Conservation (phyloP, 2,797 vertebrate genomes). For the Malacoraja senta region DNA sequence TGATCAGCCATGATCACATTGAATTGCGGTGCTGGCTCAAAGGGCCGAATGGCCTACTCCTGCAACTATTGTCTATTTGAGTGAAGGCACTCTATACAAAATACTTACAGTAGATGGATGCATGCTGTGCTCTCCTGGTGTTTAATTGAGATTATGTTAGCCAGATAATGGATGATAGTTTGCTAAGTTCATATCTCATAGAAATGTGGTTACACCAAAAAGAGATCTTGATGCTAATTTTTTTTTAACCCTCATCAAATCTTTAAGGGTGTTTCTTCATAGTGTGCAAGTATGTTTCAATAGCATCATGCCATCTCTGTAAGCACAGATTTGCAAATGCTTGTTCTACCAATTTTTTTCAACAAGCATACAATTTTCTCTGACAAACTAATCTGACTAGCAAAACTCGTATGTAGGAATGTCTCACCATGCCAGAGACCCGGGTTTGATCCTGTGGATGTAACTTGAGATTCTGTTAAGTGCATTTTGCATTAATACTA, state of each 20-base stretch:
- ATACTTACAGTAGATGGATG: neutral
- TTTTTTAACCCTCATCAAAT: neutral
- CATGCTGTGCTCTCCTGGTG: neutral
- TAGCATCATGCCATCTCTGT: neutral
- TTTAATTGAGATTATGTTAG: neutral
- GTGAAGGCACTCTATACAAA: neutral
- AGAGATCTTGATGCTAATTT: neutral
- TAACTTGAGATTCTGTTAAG: no score
- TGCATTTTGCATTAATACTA: no score
- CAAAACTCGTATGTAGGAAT: neutral
- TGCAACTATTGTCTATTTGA: no score
- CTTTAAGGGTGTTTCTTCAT: neutral
- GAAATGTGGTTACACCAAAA: neutral
- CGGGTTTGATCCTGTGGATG: no score
- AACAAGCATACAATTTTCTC: neutral
- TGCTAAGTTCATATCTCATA: neutral
- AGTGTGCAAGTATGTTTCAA: neutral
- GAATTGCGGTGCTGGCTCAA: no score
- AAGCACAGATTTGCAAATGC: neutral
- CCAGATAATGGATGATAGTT: no score
- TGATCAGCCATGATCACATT: no score
- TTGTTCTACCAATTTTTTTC: neutral
- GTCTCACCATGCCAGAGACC: no score
- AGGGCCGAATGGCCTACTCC: no score
- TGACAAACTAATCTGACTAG: neutral